These are phyloP conservation scores for Eupithecia abbreviata DNA, from an alignment of 2,888 invertebrate species.

Conservation along the genomic window DNA sequence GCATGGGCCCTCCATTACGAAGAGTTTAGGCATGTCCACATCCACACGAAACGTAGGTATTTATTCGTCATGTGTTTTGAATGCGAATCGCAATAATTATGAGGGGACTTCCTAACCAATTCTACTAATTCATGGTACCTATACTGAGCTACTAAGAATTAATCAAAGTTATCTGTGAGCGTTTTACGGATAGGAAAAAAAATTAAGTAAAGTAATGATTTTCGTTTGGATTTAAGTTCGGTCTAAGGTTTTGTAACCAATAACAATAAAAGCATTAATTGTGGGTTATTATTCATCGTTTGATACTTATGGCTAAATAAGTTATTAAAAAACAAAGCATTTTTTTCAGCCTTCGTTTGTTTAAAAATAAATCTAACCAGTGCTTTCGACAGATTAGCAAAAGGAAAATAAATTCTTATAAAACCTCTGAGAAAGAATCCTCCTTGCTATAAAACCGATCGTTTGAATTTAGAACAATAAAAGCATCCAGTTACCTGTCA, in stretches of 20 bases:
- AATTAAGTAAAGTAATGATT: neutral
- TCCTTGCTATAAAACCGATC: constrained; percentile 11
- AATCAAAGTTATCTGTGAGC: neutral
- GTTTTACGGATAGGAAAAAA: neutral
- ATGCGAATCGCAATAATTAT: constrained; percentile 10
- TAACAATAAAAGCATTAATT: neutral
- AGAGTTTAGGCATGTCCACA: neutral
- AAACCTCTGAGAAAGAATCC: neutral
- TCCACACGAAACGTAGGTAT: constrained; percentile 1
- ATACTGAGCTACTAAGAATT: neutral
- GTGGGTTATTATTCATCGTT: no score
- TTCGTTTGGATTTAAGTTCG: no score
- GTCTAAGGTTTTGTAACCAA: neutral
- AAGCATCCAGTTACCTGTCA: constrained; percentile 23
- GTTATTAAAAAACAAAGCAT: neutral
- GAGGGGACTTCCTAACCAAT: neutral
- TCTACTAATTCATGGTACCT: neutral
- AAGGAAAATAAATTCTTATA: neutral
- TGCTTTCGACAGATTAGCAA: neutral
- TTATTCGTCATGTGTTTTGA: constrained; percentile 5
- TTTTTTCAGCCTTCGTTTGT: neutral
- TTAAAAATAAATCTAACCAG: neutral
- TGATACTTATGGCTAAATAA: no score
- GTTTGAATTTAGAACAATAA: constrained; percentile 25
- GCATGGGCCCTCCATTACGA: constrained; percentile 8